phyloP scores from a whole-genome alignment of 1,140 invertebrate genomes.

The Lepidostoma basale region DNA sequence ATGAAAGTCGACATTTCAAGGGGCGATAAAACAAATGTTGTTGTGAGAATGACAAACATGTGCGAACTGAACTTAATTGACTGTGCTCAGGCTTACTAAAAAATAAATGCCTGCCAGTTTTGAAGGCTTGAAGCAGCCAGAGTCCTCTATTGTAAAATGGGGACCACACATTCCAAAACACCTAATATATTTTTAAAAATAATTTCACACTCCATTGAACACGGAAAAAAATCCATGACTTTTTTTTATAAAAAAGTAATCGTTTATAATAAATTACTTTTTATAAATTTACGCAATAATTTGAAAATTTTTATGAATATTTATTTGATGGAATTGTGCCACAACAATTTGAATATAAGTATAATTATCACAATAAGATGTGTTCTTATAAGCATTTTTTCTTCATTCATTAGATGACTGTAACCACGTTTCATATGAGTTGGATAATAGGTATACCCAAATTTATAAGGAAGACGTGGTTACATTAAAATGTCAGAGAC shows the following conservation, averaged over 20 bases:
- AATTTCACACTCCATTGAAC: neutral
- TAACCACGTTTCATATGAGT: neutral
- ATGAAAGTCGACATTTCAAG: too few species aligned
- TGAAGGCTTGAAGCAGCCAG: neutral
- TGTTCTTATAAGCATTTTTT: too few species aligned
- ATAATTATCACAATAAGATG: too few species aligned
- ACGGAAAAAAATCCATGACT: neutral
- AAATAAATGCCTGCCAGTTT: too few species aligned
- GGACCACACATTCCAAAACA: neutral
- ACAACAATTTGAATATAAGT: too few species aligned
- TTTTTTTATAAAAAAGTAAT: neutral
- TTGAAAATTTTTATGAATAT: neutral
- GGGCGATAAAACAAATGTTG: too few species aligned
- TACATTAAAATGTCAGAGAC: neutral
- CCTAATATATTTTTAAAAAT: neutral
- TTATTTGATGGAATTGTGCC: too few species aligned
- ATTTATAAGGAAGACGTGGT: neutral
- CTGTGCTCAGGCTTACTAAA: too few species aligned
- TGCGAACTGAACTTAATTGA: too few species aligned
- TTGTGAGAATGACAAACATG: too few species aligned
- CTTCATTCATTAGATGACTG: slow-evolving; percentile 2
- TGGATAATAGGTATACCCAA: neutral
- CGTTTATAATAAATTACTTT: neutral
- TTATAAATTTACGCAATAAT: neutral
- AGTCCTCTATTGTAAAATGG: neutral